A percentile compares a stretch with the other conserved stretches of the same genome.
phyloP scores from a whole-genome alignment of 92 coral and sea anemone species.

The Metridium senile region DNA sequence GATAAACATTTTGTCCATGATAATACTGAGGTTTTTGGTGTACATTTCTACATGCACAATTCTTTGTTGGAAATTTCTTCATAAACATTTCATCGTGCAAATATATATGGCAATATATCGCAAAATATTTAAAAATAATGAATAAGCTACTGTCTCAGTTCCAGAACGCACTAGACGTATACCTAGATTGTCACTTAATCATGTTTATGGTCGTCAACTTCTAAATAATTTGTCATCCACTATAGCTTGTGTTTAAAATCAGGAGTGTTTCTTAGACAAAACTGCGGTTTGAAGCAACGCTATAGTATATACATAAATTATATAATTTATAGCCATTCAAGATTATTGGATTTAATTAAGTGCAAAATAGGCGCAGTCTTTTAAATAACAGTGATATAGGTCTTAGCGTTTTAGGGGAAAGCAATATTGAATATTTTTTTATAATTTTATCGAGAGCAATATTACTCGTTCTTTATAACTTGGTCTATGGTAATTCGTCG shows the following conservation, averaged over 20 bases:
- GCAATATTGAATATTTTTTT: no score
- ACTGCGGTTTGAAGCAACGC: constrained; percentile 14
- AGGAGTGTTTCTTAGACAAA: background rate
- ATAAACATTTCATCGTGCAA: background rate
- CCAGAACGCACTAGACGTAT: no score
- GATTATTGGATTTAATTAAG: background rate
- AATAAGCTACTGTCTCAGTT: no score
- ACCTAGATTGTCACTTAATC: no score
- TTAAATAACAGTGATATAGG: no score
- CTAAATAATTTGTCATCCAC: background rate
- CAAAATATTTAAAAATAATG: no score
- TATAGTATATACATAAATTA: background rate
- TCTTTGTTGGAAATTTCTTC: background rate
- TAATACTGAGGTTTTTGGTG: background rate
- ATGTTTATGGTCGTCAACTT: background rate
- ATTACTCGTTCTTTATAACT: no score
- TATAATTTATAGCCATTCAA: background rate
- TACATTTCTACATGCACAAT: background rate
- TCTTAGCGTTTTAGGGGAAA: no score
- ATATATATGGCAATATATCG: no score
- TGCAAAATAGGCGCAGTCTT: background rate
- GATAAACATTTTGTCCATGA: background rate
- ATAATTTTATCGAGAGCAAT: no score
- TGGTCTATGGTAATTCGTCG: background rate
- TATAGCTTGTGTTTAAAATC: background rate